Conservation (phyloP, 2,113 vertebrate genomes). For the Trichomycterus rosablanca region DNA sequence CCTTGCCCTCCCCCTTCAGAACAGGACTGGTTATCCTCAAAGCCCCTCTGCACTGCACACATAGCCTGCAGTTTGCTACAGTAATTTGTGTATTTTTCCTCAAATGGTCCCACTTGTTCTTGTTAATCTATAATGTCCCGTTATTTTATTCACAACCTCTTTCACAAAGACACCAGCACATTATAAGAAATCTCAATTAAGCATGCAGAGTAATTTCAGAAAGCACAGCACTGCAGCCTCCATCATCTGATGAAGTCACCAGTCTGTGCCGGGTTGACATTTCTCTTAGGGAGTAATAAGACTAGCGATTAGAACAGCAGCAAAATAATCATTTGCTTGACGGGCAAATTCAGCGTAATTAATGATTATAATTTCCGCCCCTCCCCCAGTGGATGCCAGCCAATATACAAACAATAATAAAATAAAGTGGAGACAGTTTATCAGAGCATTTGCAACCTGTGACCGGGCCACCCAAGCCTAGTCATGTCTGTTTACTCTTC, state of each 20-base stretch:
- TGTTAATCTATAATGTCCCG: background rate
- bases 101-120: conserved; percentile 2
- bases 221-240: conserved; percentile 41
- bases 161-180: conserved; percentile 9
- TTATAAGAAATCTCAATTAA: conserved; percentile 37
- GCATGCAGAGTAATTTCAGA: conserved; percentile 20
- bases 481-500: conserved; percentile 26
- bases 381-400: conserved; percentile 62
- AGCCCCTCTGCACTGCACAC: background rate
- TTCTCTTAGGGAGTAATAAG: conserved; percentile 57
- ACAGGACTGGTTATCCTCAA: too few species aligned
- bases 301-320: conserved; percentile 69
- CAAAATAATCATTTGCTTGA: conserved; percentile 75
- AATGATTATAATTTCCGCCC: conserved; percentile 76
- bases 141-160: background rate
- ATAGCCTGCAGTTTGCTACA: background rate
- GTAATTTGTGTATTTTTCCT: background rate
- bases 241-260: conserved; percentile 63
- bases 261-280: conserved; percentile 67
- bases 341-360: conserved; percentile 76
- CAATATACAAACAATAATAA: conserved; percentile 59
- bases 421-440: conserved; percentile 52
- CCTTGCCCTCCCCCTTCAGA: too few species aligned
- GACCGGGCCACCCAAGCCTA: conserved; percentile 32
- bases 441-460: conserved; percentile 42